Evolutionary conservation across 2,888 invertebrate genomes (phyloP), one percentile per base, ranked within the genome.

Genomic region (Euplagia quadripunctaria): DNA sequence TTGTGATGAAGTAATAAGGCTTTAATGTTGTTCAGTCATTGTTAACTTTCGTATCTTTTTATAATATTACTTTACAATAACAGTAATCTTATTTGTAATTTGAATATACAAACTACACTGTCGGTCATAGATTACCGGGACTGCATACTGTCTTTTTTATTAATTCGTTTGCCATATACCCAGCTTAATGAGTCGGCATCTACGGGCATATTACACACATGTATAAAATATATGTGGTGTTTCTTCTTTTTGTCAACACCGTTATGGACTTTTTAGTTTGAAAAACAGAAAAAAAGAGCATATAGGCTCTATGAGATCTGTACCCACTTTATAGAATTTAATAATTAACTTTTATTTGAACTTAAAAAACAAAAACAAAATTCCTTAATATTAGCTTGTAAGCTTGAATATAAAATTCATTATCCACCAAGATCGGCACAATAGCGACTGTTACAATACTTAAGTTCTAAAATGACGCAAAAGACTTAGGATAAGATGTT

Each of bases 1-100:
- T 51, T 70, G 49, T 61, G 14, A 61, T 61, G 6, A 63, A 9
- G 51, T 46, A 12, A 63, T 70, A 70, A 49, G 20, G n/a, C n/a
- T 61, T 61, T 11, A 20, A 14, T 20, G 61, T 31, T 31, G 31
- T 61, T 58, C 20, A 31, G 31, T 12, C 12, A 61, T 61, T 31
- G 12, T 31, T 4, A 31, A 14, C 11, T 61, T 61, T 61, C 31
- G 58, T 31, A 31, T 61, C 6, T 58, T 58, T 11, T 58, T n/a
- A n/a, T 58, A 58, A 58, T 46, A 46, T 46, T 11, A 46, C 43
- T 2, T 31, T 31, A 31, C 31, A 31, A 31, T 31, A 31, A 31
- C 31, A 31, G 31, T 31, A 31, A 31, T 31, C 31, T 31, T 31
- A 31, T 31, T 31, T 31, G 31, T 31, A 31, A 31, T 31, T 31